Evolutionary conservation across 2,888 invertebrate genomes (phyloP), one percentile per base, ranked within the genome.

Genomic region (Rugalucina vietnamica): DNA sequence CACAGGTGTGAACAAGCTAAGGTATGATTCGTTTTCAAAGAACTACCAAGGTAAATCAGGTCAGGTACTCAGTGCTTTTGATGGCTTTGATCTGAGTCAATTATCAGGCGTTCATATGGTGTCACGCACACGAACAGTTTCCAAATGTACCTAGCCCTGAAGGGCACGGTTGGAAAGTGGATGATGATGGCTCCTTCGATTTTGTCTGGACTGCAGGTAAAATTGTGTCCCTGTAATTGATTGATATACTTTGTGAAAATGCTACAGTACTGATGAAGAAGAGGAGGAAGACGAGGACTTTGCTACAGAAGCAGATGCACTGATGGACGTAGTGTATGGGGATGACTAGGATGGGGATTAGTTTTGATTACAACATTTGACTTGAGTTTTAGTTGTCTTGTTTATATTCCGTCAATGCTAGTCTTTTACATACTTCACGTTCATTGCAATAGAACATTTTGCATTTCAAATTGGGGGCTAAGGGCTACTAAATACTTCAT

Each of bases 81-180:
- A 81, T 43, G 69, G 81, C 21, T n/a, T 70, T 27, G 80, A 76
- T 50, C 27, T 76, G 57, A 81, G 76, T 57, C n/a, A 81, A 81
- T 29, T 81, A 81, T 49, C 81, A 81, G 39, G 34, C 71, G 18
- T 60, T 69, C 21, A 76, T 81, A 29, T 81, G 81, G 81, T 50
- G 37, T 29, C 24, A 39, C 29, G 70, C 81, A 34, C 24, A 36
- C 18, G 69, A 70, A 36, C 36, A 65, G 8, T 27, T 49, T 27
- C 76, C 70, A 36, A 37, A 54, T 34, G 27, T 81, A 10, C 76
- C 76, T 37, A 43, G 39, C 18, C 74, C 79, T 27, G 60, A 57
- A 50, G 37, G 74, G 8, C 49, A 79, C 60, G 72, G 79, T 39
- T 72, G 54, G 72, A 73, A 39, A 32, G 1, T 73, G n/a, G 50